Evolutionary conservation across 2,797 vertebrate genomes (phyloP), one percentile per base, ranked within the genome.

Genomic region (Knipowitschia caucasica): DNA sequence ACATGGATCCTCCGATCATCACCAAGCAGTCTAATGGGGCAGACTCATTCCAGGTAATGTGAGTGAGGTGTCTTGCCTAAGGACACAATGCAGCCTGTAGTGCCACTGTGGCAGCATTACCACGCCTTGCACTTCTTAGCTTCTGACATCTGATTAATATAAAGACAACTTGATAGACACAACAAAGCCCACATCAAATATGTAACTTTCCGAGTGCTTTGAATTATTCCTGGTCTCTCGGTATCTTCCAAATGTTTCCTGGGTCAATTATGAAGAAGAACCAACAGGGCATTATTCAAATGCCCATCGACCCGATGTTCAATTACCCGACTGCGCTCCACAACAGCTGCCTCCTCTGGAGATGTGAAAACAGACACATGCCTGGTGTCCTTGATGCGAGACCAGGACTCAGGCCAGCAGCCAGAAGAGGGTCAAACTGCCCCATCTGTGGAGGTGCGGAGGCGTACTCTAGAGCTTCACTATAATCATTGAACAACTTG

Each of bases 181-280:
- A n/a, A n/a, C n/a, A n/a, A n/a, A n/a, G n/a, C n/a, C n/a, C n/a
- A n/a, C n/a, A n/a, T n/a, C n/a, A n/a, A n/a, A n/a, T 18, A 38
- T 38, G 21, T 21, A 21, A 21, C 10, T 21, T 21, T 10, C 4
- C 10, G 36, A 24, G 20, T 23, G 21, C 11, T 59, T 64, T 53
- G 64, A 55, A 77, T 64, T 67, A 43, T 67, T 61, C 71, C 64
- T 65, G 51, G 58, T 57, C 55, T 61, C 71, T 63, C 65, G 51
- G 58, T 57, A 54, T 43, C 14, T 58, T 9, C n/a, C 50, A 60
- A 46, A 38, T 25, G 24, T 44, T 44, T 55, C 51, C 56, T 69
- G 25, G 50, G 39, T 49, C 56, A 77, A 71, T 77, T 77, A 74
- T 35, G 35, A 56, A 53, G 59, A 60, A 53, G 51, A 21, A 26